Evolutionary conservation across 2,113 vertebrate species (phyloP).

Genomic region (Alouatta palliata): DNA sequence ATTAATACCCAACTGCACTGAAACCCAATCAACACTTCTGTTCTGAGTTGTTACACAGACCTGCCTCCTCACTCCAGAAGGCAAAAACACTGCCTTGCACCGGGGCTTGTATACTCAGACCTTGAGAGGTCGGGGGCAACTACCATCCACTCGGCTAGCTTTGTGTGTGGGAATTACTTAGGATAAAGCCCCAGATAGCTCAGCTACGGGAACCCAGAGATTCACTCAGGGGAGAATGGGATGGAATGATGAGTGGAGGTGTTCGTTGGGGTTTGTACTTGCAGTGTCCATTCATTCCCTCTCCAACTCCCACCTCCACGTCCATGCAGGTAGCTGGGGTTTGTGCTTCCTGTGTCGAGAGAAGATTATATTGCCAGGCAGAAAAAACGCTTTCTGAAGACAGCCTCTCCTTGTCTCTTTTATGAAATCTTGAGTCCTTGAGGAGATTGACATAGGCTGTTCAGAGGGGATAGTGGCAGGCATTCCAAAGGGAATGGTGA

Average conservation of each 20-base stretch:
- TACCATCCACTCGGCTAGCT: neutral
- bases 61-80: neutral
- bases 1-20: conserved; percentile 90
- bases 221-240: rapidly evolving
- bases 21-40: conserved; percentile 90
- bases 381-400: neutral
- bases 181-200: neutral
- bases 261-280: too few species aligned
- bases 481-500: neutral
- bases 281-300: neutral
- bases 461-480: neutral
- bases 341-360: neutral
- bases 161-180: neutral
- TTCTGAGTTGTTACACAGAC: conserved; percentile 87
- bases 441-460: neutral
- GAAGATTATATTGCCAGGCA: neutral
- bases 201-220: neutral
- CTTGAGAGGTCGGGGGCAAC: neutral
- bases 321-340: neutral
- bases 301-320: neutral
- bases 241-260: too few species aligned
- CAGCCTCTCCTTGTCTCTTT: neutral
- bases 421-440: neutral
- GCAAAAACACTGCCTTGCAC: neutral
- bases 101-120: neutral